Conservation (phyloP, 2,797 vertebrate species). For the Chromis chromis region DNA sequence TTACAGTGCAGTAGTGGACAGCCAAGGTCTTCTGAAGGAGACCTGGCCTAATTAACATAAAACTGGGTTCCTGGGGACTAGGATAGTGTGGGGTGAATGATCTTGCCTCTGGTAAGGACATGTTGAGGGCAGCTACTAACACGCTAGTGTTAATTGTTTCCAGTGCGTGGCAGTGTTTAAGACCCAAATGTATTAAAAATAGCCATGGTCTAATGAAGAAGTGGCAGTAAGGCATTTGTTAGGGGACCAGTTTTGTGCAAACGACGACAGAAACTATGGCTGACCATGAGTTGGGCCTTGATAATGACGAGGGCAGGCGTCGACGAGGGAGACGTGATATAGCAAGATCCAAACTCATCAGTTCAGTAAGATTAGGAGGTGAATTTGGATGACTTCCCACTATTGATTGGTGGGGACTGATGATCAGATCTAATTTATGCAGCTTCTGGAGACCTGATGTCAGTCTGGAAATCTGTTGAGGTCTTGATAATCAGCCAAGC, state of each 20-base stretch:
- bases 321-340: conserved; percentile 50
- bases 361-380: conserved; percentile 70
- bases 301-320: conserved; percentile 62
- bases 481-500: conserved; percentile 78
- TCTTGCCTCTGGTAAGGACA: conserved; percentile 95
- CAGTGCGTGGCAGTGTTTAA: conserved; percentile 87
- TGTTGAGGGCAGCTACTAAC: conserved; percentile 88
- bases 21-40: conserved; percentile 95
- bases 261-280: conserved; percentile 59
- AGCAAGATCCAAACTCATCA: conserved; percentile 75
- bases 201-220: conserved; percentile 80
- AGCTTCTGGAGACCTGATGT: conserved; percentile 64
- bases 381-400: conserved; percentile 75
- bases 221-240: conserved; percentile 75
- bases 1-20: conserved; percentile 88
- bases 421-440: conserved; percentile 81
- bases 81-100: conserved; percentile 83
- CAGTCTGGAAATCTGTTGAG: conserved; percentile 70
- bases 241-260: conserved; percentile 66
- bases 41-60: conserved; percentile 93
- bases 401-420: conserved; percentile 75
- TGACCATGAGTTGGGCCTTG: conserved; percentile 45
- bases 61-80: conserved; percentile 85
- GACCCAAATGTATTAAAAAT: conserved; percentile 83
- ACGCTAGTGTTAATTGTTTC: conserved; percentile 89